Conservation (phyloP, 2,797 vertebrate species). For the Propithecus perrieri region DNA sequence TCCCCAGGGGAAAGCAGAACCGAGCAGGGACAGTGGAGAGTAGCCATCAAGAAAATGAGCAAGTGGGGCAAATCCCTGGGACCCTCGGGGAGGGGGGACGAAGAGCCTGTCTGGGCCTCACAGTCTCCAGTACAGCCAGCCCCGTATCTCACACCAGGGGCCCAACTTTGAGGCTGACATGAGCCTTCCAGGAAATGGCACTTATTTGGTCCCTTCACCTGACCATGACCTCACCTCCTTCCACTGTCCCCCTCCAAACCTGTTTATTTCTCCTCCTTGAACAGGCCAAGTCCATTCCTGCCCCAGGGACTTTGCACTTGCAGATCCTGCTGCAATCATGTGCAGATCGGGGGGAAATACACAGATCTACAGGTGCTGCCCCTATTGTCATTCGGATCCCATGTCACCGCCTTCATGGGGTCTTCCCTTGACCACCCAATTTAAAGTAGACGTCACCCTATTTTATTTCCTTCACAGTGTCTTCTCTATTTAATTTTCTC, state of each 20-base stretch:
- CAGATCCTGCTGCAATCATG: too few species aligned
- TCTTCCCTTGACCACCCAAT: background rate
- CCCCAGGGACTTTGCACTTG: background rate
- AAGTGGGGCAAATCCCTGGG: background rate
- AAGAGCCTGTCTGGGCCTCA: background rate
- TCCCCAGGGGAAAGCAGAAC: background rate
- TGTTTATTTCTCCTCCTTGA: background rate
- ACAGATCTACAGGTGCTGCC: background rate
- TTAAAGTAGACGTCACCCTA: background rate
- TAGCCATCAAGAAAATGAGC: background rate
- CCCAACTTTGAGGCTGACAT: background rate
- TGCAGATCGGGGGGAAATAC: background rate
- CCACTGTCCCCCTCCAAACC: background rate
- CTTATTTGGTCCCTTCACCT: background rate
- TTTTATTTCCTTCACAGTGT: background rate
- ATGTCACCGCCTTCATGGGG: background rate
- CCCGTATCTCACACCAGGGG: background rate
- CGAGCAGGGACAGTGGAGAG: background rate
- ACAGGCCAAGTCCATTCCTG: background rate
- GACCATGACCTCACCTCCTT: background rate
- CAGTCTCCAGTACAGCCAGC: too few species aligned
- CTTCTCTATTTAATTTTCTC: background rate
- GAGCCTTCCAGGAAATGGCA: background rate
- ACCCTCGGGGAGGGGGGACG: rapidly evolving
- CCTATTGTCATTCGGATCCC: background rate